Evolutionary conservation across 2,888 invertebrate genomes (phyloP), one percentile per base, ranked within the genome.

Genomic region (Oscheius onirici): DNA sequence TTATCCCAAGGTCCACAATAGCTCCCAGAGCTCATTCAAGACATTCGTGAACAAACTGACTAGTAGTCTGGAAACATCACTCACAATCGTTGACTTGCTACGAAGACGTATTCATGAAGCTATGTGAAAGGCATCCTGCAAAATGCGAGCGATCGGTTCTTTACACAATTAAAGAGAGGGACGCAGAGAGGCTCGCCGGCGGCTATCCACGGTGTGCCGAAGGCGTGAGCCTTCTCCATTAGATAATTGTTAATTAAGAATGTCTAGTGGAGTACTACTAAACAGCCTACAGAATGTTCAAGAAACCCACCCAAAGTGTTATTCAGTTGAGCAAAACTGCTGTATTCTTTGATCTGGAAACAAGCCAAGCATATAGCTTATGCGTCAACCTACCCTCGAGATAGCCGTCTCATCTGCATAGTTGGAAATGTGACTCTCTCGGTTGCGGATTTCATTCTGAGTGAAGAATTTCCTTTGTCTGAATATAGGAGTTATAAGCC

Each of bases 101-200:
- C 49, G 22, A 17, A 49, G 17, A 49, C 22, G 20, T 49, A 49
- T 22, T 20, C 49, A 49, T 20, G 60, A 55, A 55, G 54, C 34
- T 60, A 43, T 60, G 60, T 44, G 20, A 63, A 63, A n/a, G 46
- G 28, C 63, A 49, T 63, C 49, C 63, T 46, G 63, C 63, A 49
- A 63, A 63, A 63, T 63, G 63, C 49, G 34, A 63, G 63, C 63
- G 63, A 63, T 63, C 63, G 63, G 63, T 63, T 63, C 63, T 63
- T 63, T 63, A 63, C 63, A 63, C 63, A 63, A 63, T 63, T 63
- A 63, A 63, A 63, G 63, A 63, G 63, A 63, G 63, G 63, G 63
- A 63, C 63, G 63, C 63, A 63, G 63, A 63, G 63, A 28, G 24
- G 41, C 43, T 60, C 43, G 60, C 55, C 55, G 55, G 24, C 43